These are phyloP conservation scores for Zosterops japonicus DNA, from an alignment of 2,113 vertebrate species.

Conservation along the genomic window DNA sequence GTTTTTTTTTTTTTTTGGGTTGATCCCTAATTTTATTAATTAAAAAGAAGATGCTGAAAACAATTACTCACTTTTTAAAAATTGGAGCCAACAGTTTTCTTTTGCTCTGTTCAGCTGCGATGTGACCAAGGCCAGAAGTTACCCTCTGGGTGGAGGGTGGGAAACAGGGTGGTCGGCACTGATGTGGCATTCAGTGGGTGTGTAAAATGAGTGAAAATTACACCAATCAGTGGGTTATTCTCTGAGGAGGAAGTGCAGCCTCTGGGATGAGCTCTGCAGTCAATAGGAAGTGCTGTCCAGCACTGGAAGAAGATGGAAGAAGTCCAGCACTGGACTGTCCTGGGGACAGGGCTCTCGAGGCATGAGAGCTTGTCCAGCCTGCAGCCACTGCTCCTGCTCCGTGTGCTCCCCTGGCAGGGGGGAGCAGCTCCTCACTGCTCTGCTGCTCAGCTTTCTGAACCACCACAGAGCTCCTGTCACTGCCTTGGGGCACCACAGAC, in stretches of 20 bases:
- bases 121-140: background rate
- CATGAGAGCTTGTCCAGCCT: background rate
- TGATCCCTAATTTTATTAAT: constrained; percentile 24
- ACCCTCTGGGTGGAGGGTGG: background rate
- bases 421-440: background rate
- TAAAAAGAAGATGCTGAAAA: constrained; percentile 25
- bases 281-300: background rate
- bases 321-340: background rate
- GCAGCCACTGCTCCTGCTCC: background rate
- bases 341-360: rapidly evolving
- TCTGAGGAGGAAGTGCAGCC: background rate
- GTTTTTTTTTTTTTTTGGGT: background rate
- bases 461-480: background rate
- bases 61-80: constrained; percentile 16
- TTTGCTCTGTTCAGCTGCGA: background rate
- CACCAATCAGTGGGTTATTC: background rate
- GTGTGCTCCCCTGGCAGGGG: rapidly evolving
- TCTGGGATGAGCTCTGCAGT: background rate
- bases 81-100: background rate
- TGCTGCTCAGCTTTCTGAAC: background rate
- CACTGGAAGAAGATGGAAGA: too few species aligned
- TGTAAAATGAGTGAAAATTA: constrained; percentile 1
- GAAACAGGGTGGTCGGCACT: background rate
- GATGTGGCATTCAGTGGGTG: background rate
- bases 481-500: too few species aligned